Evolutionary conservation across 2,888 invertebrate genomes (phyloP), one percentile per base, ranked within the genome.

Genomic region (Lacanobia oleracea): DNA sequence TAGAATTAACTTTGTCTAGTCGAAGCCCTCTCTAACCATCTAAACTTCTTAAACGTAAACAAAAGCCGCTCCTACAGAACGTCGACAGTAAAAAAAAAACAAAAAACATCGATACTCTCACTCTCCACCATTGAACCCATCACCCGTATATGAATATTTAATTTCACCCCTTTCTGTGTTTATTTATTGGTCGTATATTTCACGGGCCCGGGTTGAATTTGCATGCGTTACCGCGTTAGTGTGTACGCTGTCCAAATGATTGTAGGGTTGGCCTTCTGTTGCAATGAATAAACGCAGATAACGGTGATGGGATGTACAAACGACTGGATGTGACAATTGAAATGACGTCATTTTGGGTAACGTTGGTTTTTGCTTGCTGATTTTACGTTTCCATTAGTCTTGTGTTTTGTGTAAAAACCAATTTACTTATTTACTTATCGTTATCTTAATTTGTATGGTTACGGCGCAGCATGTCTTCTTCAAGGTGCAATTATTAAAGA

Each of bases 101-200:
- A 27, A 53, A 82, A 78, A 77, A 59, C 62, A 86, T 84, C 83
- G 78, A 86, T 79, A 75, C 37, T n/a, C 54, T 43, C 67, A 73
- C 75, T 81, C 75, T 57, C 76, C 76, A 57, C 61, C 62, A 73
- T 37, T 75, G 33, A 60, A 76, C 78, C 79, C 93, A 89, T 88
- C 93, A 92, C 94, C 77, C 78, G 81, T 79, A 84, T 91, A 94
- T 95, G 94, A 95, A 96, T 95, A 95, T 95, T 95, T 95, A 94
- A 95, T 94, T 93, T 94, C 94, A 95, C 95, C 95, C 95, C 95
- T 94, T 94, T 93, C 91, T 88, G 89, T 93, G 93, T 95, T 95
- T 96, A 95, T 95, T 96, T 95, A 96, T 96, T 94, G 94, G 94
- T 90, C 93, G 92, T 95, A 95, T 95, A 95, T 95, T 95, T 95